phyloP scores from a whole-genome alignment of 2,113 vertebrate species.

The Guaruba guarouba region DNA sequence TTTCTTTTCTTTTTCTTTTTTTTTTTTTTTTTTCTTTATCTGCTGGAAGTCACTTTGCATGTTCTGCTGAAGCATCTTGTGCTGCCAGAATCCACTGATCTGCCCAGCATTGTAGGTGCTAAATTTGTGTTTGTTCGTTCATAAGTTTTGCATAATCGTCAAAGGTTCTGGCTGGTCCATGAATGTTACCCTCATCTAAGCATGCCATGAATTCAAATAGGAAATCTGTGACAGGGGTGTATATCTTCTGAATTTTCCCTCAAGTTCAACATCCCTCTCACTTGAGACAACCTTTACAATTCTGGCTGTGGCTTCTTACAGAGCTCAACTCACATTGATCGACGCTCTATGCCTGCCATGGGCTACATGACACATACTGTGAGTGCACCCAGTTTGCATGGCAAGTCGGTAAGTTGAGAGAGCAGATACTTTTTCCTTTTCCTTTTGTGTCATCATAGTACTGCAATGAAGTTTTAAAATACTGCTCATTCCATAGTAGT shows the following conservation, averaged over 20 bases:
- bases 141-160: background rate
- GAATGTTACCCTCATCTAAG: background rate
- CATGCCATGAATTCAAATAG: background rate
- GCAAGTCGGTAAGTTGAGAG: slow-evolving; percentile 89
- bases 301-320: slow-evolving; percentile 65
- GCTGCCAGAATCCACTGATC: background rate
- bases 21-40: background rate
- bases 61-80: background rate
- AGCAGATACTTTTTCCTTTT: background rate
- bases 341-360: slow-evolving; percentile 91
- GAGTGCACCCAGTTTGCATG: slow-evolving; percentile 95
- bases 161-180: background rate
- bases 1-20: background rate
- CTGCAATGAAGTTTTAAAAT: background rate
- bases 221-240: background rate
- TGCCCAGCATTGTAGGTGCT: background rate
- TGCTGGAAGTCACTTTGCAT: background rate
- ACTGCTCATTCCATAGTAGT: background rate
- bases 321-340: slow-evolving; percentile 85
- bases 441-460: background rate
- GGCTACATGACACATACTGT: slow-evolving; percentile 99
- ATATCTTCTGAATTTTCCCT: background rate
- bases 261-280: background rate
- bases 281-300: background rate
- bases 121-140: background rate